Base-by-base conservation (phyloP, 2,797 vertebrate species). In the Malacoctenus gilli region DNA sequence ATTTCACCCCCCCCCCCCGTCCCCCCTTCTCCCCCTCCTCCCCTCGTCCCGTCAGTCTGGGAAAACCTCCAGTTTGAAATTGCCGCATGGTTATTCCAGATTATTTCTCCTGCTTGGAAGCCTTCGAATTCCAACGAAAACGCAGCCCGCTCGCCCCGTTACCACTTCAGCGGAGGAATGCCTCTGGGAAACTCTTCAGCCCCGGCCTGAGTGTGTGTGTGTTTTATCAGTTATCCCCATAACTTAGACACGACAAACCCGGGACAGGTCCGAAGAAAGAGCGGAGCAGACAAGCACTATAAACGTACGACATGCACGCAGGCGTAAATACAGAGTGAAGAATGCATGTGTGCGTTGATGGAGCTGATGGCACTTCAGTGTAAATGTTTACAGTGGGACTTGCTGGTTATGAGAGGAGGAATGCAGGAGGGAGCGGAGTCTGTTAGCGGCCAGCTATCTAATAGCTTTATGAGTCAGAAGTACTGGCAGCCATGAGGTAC, bases 331-430 rank as follows among this genome's bases (percentile, higher is more conserved):
- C 47, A 59, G 57, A 66, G 58, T 36, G 50, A 57, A 44, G 42
- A 43, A 32, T 28, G 38, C 6, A 21, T 52, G 20, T 61, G 59
- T 67, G 68, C 32, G 68, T 77, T 61, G 65, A 59, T 55, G 37
- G 53, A 31, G 75, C 65, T 56, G 77, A 82, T 75, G 79, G 72
- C 54, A 48, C 72, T 77, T 59, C 46, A 80, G 75, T 72, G 66
- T 85, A 85, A 89, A 87, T 85, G 86, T 90, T 90, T 89, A 89
- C 57, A 72, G 30, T 68, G 58, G 31, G 61, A 59, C n/a, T 67
- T 69, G 68, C 75, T 84, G 75, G 83, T 75, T 83, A 58, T 72
- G 65, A 67, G 74, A 66, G 54, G 42, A 87, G 59, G 84, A 89
- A 87, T 87, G 83, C 62, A 61, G 65, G 59, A 59, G 32, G 71